A percentile compares a stretch with the other conserved stretches of the same genome.
phyloP scores from a whole-genome alignment of 1,140 invertebrate species.

The Spodoptera litura region DNA sequence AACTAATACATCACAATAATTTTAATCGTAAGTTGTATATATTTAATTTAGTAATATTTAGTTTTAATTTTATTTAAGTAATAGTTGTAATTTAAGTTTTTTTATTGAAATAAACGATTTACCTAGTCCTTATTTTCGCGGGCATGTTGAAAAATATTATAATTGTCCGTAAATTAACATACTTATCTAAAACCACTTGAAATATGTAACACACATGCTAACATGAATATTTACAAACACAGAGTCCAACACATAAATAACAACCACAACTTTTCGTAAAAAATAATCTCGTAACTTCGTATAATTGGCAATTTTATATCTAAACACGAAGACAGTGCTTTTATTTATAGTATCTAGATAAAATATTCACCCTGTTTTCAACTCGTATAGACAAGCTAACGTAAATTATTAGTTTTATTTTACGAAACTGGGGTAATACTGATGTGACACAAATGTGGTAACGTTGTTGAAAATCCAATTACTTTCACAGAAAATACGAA shows the following conservation, averaged over 20 bases:
- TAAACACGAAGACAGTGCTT: conserved; percentile 11
- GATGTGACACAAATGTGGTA: conserved; percentile 10
- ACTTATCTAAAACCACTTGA: background rate
- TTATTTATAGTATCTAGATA: conserved; percentile 4
- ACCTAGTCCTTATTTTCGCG: too few relatives aligned
- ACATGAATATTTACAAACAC: conserved; percentile 19
- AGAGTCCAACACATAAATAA: conserved; percentile 18
- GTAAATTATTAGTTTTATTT: conserved; percentile 31
- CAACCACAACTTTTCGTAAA: conserved; percentile 1
- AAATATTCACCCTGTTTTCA: background rate
- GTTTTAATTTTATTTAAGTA: too few relatives aligned
- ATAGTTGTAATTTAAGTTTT: too few relatives aligned
- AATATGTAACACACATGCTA: conserved; percentile 10
- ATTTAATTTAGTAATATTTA: too few relatives aligned
- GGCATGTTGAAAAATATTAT: too few relatives aligned
- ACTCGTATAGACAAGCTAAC: background rate
- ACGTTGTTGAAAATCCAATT: background rate
- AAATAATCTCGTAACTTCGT: conserved; percentile 22
- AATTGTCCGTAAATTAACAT: background rate
- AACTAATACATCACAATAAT: too few relatives aligned
- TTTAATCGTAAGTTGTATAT: too few relatives aligned
- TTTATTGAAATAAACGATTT: too few relatives aligned
- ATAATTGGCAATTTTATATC: conserved; percentile 20
- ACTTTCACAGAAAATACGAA: background rate
- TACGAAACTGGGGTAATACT: background rate